A percentile compares a stretch with the other conserved stretches of the same genome.
These are phyloP conservation scores for Ciconia nigra DNA, from an alignment of 2,797 vertebrate species.

Conservation along the genomic window DNA sequence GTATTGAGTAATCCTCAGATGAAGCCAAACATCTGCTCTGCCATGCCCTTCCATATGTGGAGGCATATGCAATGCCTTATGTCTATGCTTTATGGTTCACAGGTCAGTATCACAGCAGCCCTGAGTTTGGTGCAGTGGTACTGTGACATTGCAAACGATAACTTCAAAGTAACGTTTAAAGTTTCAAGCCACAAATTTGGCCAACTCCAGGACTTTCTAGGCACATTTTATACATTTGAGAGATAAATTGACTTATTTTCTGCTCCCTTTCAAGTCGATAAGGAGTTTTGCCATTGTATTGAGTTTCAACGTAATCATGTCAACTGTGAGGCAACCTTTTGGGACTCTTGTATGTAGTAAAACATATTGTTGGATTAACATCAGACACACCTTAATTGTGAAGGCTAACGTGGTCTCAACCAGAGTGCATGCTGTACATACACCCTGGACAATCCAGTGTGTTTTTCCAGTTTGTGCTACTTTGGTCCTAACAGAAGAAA, in stretches of 20 bases:
- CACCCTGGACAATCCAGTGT: background rate
- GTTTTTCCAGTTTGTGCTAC: background rate
- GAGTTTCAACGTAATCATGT: background rate
- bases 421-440: background rate
- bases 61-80: background rate
- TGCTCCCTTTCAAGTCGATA: background rate
- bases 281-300: background rate
- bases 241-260: background rate
- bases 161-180: background rate
- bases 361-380: background rate
- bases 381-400: background rate
- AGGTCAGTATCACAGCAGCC: background rate
- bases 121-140: background rate
- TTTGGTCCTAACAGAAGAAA: background rate
- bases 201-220: background rate
- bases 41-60: background rate
- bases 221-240: background rate
- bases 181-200: background rate
- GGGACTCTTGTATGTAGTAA: background rate
- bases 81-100: background rate
- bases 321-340: background rate
- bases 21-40: background rate
- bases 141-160: background rate
- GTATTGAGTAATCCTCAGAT: background rate
- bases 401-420: background rate